Base-by-base conservation (phyloP, 1,140 invertebrate species). In the Brachionus angularis region DNA sequence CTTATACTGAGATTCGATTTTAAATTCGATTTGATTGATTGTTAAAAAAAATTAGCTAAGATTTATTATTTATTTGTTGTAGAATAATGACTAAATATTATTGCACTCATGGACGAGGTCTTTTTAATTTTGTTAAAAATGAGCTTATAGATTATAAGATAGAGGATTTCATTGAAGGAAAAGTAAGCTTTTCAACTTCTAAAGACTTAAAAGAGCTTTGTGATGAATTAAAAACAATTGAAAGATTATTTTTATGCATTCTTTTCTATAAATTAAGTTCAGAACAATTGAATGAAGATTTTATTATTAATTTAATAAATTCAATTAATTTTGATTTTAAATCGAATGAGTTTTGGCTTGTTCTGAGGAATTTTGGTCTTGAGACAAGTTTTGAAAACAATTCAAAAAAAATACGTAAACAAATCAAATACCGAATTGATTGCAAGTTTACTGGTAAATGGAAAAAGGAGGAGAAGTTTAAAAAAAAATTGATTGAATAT, bases 81-180 rank as follows among this genome's bases (percentile, higher is more conserved):
- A 34, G 33, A 34, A 12, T 4, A 5, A 58, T 58, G 53, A 10
- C 21, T 3, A 58, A 58, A 23, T 58, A 23, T 14, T 39, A 58
- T 42, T 36, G 23, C 16, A 58, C 53, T 3, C 53, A 58, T 58
- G 53, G 53, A 10, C 36, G 53, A 21, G 53, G 53, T 10, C 25
- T 58, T 23, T 58, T 14, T 21, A 18, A 58, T 12, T 58, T 58
- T 21, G 33, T 21, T 14, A 27, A 58, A 23, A 39, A 33, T 21
- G 53, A 58, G 21, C 23, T 5, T 12, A 23, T 58, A 18, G 36
- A 21, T 23, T 58, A 21, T 39, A 21, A 12, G 53, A 58, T 23
- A 39, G 10, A 58, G 33, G 53, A 58, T 58, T 58, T 39, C 18
- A 58, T 58, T 42, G 53, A 58, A 58, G 53, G 53, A 39, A 58